These are phyloP conservation scores for Conger conger DNA, from an alignment of 2,113 vertebrate species.

Conservation along the genomic window DNA sequence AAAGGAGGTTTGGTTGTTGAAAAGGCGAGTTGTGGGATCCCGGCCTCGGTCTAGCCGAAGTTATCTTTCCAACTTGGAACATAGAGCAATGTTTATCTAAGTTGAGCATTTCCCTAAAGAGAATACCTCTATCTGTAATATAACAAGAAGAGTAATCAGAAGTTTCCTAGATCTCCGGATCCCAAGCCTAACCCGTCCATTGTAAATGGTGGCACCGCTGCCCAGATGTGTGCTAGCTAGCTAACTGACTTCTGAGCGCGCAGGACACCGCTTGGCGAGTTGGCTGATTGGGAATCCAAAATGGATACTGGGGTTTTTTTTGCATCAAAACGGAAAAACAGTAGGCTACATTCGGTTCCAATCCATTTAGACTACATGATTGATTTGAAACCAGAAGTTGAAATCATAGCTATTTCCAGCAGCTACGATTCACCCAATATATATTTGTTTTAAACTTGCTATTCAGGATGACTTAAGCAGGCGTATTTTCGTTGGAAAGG, in stretches of 20 bases:
- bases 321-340: neutral
- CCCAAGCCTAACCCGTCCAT: neutral
- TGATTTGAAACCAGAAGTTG: neutral
- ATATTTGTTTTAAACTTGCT: neutral
- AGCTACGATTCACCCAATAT: neutral
- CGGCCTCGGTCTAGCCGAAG: neutral
- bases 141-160: neutral
- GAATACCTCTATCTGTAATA: neutral
- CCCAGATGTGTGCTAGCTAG: constrained; percentile 59
- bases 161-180: no score
- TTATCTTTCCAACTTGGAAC: neutral
- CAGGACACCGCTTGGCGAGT: neutral
- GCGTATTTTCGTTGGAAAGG: neutral
- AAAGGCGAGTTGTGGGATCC: neutral
- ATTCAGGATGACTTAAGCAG: neutral
- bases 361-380: neutral
- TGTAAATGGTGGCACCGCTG: constrained; percentile 44
- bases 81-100: neutral
- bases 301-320: constrained; percentile 49
- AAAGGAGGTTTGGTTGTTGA: no score
- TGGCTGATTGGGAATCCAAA: constrained; percentile 52
- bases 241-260: constrained; percentile 20
- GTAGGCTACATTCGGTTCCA: neutral
- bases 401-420: neutral
- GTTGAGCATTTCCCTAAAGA: neutral